phyloP scores from a whole-genome alignment of 2,113 vertebrate genomes.

The Rhizomys pruinosus region DNA sequence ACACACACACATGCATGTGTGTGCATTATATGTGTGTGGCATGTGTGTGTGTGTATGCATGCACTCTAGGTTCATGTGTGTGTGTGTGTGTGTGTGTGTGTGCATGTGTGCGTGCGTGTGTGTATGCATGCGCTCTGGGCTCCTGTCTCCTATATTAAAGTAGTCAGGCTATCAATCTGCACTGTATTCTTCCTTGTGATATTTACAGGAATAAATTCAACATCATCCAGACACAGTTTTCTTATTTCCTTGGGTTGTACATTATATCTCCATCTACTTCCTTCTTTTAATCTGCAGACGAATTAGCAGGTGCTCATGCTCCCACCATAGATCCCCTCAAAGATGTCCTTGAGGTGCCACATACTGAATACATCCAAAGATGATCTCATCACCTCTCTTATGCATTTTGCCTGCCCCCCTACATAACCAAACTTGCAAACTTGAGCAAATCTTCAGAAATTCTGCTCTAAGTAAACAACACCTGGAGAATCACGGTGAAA shows the following conservation, averaged over 20 bases:
- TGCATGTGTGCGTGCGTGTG: too few species aligned
- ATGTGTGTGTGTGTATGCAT: too few species aligned
- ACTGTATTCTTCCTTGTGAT: not conserved
- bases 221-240: constrained; percentile 9
- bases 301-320: not conserved
- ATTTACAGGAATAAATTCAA: not conserved
- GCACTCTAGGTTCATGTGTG: too few species aligned
- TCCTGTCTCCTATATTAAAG: constrained; percentile 1
- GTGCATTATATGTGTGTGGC: too few species aligned
- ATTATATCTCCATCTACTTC: not conserved
- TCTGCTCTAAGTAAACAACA: not conserved
- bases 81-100: too few species aligned
- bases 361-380: not conserved
- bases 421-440: not conserved
- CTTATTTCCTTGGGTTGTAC: not conserved
- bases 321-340: not conserved
- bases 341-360: not conserved
- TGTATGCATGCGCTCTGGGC: not conserved
- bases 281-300: not conserved
- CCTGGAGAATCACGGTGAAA: not conserved
- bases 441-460: not conserved
- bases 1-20: too few species aligned
- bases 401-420: not conserved
- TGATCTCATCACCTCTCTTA: not conserved
- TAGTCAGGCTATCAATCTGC: not conserved